Conservation (phyloP, 2,797 vertebrate species). For the Chaetodon trifasciatus region DNA sequence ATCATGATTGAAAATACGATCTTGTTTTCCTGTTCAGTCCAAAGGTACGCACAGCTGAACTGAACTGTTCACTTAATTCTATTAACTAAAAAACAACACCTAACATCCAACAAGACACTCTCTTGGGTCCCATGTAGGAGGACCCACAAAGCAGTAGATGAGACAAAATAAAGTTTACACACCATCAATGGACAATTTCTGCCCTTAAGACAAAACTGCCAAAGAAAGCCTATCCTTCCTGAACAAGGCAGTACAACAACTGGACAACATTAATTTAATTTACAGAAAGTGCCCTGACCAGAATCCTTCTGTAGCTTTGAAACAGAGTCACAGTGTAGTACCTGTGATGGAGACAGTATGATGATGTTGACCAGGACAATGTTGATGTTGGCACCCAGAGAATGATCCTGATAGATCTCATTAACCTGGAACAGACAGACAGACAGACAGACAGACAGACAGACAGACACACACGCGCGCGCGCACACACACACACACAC, state of each 20-base stretch:
- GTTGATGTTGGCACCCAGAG: constrained; percentile 95
- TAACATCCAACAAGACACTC: neutral
- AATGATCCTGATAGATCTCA: constrained; percentile 96
- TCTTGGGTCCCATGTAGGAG: neutral
- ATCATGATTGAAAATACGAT: neutral
- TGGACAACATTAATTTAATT: neutral
- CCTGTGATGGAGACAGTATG: constrained; percentile 92
- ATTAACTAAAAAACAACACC: neutral
- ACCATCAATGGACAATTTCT: neutral
- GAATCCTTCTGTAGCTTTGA: neutral
- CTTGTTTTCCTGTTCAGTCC: neutral
- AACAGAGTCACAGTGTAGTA: constrained; percentile 65
- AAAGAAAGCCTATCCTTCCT: neutral
- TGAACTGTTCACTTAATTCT: neutral
- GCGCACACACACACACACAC: no score
- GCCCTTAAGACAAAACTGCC: no score
- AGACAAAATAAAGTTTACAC: neutral
- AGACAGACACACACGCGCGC: no score
- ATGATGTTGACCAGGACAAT: constrained; percentile 95
- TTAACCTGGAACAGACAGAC: constrained; percentile 91
- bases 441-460: no score
- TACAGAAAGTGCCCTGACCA: neutral
- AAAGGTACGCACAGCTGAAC: neutral
- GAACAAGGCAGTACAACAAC: neutral
- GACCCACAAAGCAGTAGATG: neutral